Percentiles rank a stretch among this genome's conserved stretches.
Conservation (phyloP, 2,888 invertebrate species). For the Tenthredo scrophulariae region DNA sequence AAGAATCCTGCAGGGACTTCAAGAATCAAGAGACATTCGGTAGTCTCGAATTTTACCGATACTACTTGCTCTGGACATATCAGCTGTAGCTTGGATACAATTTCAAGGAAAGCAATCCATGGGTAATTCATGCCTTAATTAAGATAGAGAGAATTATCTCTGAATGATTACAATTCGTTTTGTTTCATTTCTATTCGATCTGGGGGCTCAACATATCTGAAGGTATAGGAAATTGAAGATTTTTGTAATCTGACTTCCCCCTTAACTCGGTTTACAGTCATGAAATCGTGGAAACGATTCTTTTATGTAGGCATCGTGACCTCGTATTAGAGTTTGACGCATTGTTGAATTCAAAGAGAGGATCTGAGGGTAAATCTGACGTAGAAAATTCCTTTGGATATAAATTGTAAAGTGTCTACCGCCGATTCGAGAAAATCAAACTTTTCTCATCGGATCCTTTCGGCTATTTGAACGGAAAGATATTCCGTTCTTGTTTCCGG, state of each 20-base stretch:
- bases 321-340: background rate
- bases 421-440: background rate
- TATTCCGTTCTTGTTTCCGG: constrained; percentile 12
- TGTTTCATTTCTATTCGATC: background rate
- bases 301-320: background rate
- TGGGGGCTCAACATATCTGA: background rate
- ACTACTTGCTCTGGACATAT: background rate
- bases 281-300: background rate
- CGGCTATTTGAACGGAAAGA: constrained; percentile 4
- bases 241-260: background rate
- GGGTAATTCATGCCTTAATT: background rate
- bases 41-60: background rate
- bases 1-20: background rate
- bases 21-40: background rate
- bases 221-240: background rate
- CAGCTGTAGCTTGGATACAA: background rate
- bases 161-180: background rate
- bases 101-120: background rate
- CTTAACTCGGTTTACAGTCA: background rate
- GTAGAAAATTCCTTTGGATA: background rate
- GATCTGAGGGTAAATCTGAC: background rate
- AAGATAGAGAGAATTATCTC: background rate
- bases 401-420: background rate
- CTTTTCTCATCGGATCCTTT: constrained; percentile 17
- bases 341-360: constrained; percentile 27